Percentiles rank a stretch among this genome's conserved stretches.
These are phyloP conservation scores for Episyrphus balteatus DNA, from an alignment of 1,140 invertebrate genomes.

Conservation along the genomic window DNA sequence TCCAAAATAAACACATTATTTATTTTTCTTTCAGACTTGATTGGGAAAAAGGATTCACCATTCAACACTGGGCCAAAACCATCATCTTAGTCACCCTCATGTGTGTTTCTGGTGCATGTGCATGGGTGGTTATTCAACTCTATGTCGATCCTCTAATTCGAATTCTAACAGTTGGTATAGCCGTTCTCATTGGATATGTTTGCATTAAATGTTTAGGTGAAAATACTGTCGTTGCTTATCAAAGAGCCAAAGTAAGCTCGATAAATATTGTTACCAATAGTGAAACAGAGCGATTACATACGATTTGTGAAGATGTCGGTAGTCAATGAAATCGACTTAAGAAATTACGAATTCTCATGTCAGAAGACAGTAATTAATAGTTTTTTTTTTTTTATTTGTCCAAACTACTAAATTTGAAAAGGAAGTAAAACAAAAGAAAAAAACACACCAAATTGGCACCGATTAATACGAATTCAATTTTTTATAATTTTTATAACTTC, in stretches of 20 bases:
- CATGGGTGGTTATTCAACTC: constrained; percentile 72
- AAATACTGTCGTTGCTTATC: constrained; percentile 76
- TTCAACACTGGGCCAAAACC: constrained; percentile 61
- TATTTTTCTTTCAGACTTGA: constrained; percentile 44
- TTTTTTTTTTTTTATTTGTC: not conserved
- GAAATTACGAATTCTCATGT: not conserved
- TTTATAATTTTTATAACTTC: too few species aligned
- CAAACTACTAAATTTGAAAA: not conserved
- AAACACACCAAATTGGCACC: not conserved
- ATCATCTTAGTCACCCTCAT: constrained; percentile 59
- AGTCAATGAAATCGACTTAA: not conserved
- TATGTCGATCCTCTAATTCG: constrained; percentile 65
- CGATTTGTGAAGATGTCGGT: constrained; percentile 29
- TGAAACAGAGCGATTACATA: constrained; percentile 33
- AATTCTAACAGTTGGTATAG: constrained; percentile 66
- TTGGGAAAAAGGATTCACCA: constrained; percentile 70
- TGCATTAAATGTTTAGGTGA: constrained; percentile 73
- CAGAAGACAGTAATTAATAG: too few species aligned
- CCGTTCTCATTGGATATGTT: constrained; percentile 69
- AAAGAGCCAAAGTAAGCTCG: constrained; percentile 76
- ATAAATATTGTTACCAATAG: constrained; percentile 58
- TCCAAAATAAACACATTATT: not conserved
- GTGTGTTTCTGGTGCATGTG: constrained; percentile 59
- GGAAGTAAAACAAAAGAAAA: not conserved
- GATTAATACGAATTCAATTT: not conserved